Evolutionary conservation across 2,797 vertebrate species (phyloP).

Genomic region (Falco berigora): DNA sequence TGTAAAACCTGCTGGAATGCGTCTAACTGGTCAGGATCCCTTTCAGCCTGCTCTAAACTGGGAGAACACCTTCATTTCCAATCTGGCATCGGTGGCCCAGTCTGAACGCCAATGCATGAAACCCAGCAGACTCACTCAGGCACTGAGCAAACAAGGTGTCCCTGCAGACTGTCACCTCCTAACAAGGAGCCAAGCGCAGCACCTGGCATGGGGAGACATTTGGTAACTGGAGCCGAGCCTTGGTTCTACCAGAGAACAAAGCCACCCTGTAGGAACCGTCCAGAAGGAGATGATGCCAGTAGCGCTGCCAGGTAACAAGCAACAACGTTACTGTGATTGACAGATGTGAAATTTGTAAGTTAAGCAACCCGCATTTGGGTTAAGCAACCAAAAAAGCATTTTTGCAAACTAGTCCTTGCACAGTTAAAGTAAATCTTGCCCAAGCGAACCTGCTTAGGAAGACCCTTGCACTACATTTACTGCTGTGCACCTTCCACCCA

Average conservation of each 20-base stretch:
- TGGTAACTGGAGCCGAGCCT: background rate
- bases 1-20: background rate
- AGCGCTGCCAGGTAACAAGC: background rate
- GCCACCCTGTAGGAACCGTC: fast-evolving
- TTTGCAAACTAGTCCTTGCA: background rate
- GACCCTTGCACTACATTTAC: background rate
- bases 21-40: background rate
- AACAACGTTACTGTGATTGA: background rate
- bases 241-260: background rate
- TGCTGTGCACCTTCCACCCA: background rate
- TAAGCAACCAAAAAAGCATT: background rate
- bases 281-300: background rate
- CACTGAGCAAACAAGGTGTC: background rate
- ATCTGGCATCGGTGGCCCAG: background rate
- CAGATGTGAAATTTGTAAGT: background rate
- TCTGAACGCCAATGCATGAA: background rate
- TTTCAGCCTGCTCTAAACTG: background rate
- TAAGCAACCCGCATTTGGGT: background rate
- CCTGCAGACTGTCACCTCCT: background rate
- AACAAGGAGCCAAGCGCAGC: background rate
- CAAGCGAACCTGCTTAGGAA: background rate
- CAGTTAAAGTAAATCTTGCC: background rate
- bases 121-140: background rate
- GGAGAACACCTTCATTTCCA: background rate
- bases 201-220: background rate